Conservation (phyloP, 2,888 invertebrate genomes). For the Laspeyria flexula region DNA sequence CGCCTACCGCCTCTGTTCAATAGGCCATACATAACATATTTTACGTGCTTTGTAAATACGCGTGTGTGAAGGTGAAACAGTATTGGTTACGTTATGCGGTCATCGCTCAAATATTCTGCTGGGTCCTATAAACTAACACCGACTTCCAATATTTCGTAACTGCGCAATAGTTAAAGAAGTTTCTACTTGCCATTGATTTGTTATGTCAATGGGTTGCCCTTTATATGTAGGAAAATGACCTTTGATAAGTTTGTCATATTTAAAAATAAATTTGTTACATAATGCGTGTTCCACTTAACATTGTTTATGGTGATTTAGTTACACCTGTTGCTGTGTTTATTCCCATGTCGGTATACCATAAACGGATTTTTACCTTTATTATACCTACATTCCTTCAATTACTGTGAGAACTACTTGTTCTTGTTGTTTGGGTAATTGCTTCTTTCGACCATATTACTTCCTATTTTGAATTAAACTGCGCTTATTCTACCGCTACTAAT, state of each 20-base stretch:
- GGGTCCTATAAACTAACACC: constrained; percentile 46
- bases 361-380: too few species aligned
- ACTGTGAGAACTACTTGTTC: too few species aligned
- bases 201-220: constrained; percentile 17
- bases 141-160: constrained; percentile 54
- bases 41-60: constrained; percentile 46
- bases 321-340: constrained; percentile 1
- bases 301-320: background rate
- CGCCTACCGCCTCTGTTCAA: constrained; percentile 44
- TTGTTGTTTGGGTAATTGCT: too few species aligned
- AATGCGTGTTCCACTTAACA: constrained; percentile 4
- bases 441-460: too few species aligned
- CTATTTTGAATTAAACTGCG: too few species aligned
- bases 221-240: constrained; percentile 15
- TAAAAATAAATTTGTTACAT: constrained; percentile 24
- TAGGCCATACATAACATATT: constrained; percentile 40
- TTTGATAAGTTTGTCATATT: constrained; percentile 30
- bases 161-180: constrained; percentile 44
- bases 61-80: constrained; percentile 67
- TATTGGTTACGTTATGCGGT: constrained; percentile 65
- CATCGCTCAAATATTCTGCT: constrained; percentile 72
- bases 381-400: too few species aligned
- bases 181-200: constrained; percentile 15
- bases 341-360: background rate
- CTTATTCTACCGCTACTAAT: too few species aligned